Base-by-base conservation (phyloP, 1,140 invertebrate genomes). In the Notospermus geniculatus region DNA sequence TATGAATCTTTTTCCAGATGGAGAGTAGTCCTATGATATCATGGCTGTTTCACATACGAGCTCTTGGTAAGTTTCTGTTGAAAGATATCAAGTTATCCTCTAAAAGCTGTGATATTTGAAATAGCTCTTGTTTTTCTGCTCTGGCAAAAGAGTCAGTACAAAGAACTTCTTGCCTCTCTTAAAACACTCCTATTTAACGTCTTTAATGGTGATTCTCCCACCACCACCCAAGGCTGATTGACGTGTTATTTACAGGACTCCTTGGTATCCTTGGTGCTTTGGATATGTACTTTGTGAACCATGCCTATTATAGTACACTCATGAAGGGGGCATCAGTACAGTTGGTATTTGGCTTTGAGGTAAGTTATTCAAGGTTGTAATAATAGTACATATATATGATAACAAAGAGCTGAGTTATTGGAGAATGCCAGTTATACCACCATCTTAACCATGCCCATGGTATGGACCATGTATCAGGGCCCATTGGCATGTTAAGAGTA, bases 261-360 rank as follows among this genome's bases (percentile, higher is more conserved):
- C 80, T 98, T 50, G 79, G 86, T 53, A 81, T 98, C 60, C 80
- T 99, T 50, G 90, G 89, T 45, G 81, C 87, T 22, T 82, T 94
- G 23, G 97, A 99, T 81, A 82, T 91, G 53, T 88, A 90, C 67
- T 95, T 98, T 83, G 90, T 99, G 1, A 87, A 90, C 75, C 90
- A 95, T 80, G 97, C 97, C 1, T 99, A 97, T 77, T 89, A 92
- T 73, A 92, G 91, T 60, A 98, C 95, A n/a, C 78, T 97, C 7
- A 85, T 88, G 0, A 94, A 94, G 80, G 97, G 97, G 43, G 93
- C 96, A 25, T 96, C 95, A 2, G 95, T 98, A 0, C 97, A 99
- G 80, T 83, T 99, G 41, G 97, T 99, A 5, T 99, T 99, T 86
- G 97, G 97, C 56, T 99, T 99, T 85, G 97, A 99, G 82, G 84